Base-by-base conservation (phyloP, 1,140 invertebrate species). In the Cyclargus thomasi region DNA sequence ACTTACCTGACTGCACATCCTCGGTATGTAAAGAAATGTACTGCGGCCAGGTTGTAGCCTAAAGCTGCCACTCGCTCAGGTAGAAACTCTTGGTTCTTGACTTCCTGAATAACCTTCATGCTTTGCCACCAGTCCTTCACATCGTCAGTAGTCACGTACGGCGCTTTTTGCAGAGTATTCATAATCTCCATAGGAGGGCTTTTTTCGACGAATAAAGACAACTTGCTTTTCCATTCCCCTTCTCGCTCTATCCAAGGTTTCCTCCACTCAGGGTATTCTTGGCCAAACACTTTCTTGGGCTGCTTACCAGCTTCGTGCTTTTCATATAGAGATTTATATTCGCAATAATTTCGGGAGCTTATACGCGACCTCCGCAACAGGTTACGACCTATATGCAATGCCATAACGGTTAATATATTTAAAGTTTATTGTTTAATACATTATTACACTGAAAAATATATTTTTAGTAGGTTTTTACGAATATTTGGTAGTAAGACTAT, bases 11-110 rank as follows among this genome's bases (percentile, higher is more conserved):
- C 81, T 29, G 77, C 67, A 47, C 75, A 77, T 20, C 80, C 71
- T 17, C 90, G 76, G 75, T 81, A 85, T 11, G 75, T 74, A 67
- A 91, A 86, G 73, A 88, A 91, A 69, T 89, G 86, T 18, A 86
- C 69, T 20, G 87, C 87, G 57, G 79, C 88, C 64, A 91, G 75
- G 74, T 91, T 88, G 14, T 71, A 64, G 4, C 90, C 90, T 23
- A 90, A 70, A 20, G 74, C 62, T 20, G 79, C 72, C 36, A 83
- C 73, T 77, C 90, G 72, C 67, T 88, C 77, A 0, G 78, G 70
- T 64, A 86, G 67, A 72, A 69, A 88, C 63, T 76, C 80, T 68
- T 90, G 86, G 67, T 86, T 88, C 67, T 85, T 68, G 62, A 86
- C 82, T 75, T 90, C 85, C 73, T 88, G 85, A 57, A 88, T 36